Percentiles rank a stretch among this genome's conserved stretches.
Evolutionary conservation across 2,113 vertebrate genomes (phyloP).

Genomic region (Alethe castanea): DNA sequence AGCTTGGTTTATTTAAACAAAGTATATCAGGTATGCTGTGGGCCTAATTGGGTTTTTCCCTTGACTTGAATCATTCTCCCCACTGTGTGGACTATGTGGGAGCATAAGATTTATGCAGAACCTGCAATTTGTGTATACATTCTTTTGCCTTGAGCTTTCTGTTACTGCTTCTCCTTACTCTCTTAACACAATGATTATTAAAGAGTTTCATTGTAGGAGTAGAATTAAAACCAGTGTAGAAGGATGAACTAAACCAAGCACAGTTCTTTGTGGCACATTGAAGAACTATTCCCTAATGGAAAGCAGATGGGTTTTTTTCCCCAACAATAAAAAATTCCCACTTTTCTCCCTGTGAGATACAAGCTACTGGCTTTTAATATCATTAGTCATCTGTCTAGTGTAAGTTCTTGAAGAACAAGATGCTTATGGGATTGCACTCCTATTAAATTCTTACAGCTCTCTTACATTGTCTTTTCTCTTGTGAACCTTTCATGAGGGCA

Average conservation of each 20-base stretch:
- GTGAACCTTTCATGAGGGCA: neutral
- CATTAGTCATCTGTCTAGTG: neutral
- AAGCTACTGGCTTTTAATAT: constrained; percentile 31
- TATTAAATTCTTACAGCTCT: neutral
- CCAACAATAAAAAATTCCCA: neutral
- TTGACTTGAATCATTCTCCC: neutral
- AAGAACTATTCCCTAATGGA: neutral
- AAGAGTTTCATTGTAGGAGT: neutral
- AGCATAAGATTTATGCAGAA: neutral
- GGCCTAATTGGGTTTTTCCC: neutral
- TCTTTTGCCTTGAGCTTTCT: neutral
- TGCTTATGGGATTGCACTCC: neutral
- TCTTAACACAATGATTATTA: neutral
- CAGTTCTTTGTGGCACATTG: neutral
- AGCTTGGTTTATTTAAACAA: neutral
- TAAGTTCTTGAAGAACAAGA: neutral
- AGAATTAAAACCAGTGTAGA: neutral
- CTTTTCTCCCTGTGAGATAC: neutral
- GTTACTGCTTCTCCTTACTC: neutral
- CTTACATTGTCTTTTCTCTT: neutral
- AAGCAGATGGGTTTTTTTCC: neutral
- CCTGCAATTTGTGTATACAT: neutral
- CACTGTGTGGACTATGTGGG: neutral
- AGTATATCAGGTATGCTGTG: neutral
- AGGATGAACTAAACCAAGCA: neutral